Base-by-base conservation (phyloP, 2,113 vertebrate species). In the Microcebus griseorufus region DNA sequence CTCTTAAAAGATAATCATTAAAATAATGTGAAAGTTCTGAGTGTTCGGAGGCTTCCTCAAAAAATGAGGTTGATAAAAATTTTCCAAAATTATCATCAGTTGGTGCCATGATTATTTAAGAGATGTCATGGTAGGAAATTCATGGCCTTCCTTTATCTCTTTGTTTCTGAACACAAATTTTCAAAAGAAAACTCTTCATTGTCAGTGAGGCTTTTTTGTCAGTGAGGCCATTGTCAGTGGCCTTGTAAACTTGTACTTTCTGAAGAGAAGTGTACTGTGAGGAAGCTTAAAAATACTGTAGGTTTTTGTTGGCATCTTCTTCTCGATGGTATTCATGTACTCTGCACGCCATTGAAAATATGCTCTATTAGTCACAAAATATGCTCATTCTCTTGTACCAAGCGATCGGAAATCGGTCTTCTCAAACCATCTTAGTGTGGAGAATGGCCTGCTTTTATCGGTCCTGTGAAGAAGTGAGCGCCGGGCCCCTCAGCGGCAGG, bases 401-500 rank as follows among this genome's bases (percentile, higher is more conserved):
- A 96, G 86, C 89, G 80, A 32, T 88, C 5, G 76, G 96, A 97
- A 96, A 0, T 51, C 55, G 37, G 88, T 94, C 83, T 95, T 34
- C 39, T 82, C 92, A 13, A 55, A 3, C 27, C 1, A 84, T 90
- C 64, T 85, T 53, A 80, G 23, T 81, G 0, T 95, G 78, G 96
- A 97, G 98, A 96, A 93, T 97, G 96, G 97, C 87, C 92, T 0
- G 12, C 81, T 94, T 96, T 95, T 53, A 64, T 69, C 14, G 0
- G 0, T 88, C 92, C 27, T 51, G 81, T 72, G 83, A 82, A 62
- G 95, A 65, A 79, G 90, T 93, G 51, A 94, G 94, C 96, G 82
- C 81, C 90, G 60, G 93, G 95, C 69, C 97, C 92, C 34, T 95
- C 95, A 97, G 98, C 96, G 98, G 95, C 97, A 80, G 84, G 45